Conservation (phyloP, 2,888 invertebrate species). For the Mesopsocus fuscifrons region DNA sequence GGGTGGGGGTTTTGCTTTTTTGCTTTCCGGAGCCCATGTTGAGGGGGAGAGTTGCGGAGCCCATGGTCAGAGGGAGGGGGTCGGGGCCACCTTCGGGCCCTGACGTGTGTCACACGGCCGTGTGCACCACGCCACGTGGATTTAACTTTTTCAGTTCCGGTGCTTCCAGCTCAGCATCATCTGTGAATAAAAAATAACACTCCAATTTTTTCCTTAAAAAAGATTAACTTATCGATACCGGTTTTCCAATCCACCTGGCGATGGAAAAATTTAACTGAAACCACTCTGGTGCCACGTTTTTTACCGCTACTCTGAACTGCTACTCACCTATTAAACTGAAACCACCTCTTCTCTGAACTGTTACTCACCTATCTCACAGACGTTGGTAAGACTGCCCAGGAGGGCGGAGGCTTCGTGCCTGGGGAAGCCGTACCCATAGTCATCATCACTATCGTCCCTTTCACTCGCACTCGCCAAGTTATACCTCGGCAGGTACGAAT, state of each 20-base stretch:
- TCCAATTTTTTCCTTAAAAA: not conserved
- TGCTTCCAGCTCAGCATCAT: constrained; percentile 48
- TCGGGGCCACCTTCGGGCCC: constrained; percentile 8
- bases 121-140: constrained; percentile 26
- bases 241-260: too few relatives aligned
- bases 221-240: too few relatives aligned
- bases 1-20: constrained; percentile 2
- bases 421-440: constrained; percentile 32
- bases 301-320: too few relatives aligned
- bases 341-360: too few relatives aligned
- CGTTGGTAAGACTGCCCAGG: constrained; percentile 57
- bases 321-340: too few relatives aligned
- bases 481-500: constrained; percentile 59
- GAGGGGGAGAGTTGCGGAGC: not conserved
- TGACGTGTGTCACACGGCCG: constrained; percentile 25
- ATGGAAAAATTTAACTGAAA: too few relatives aligned
- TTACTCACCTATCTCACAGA: constrained; percentile 88
- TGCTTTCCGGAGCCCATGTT: too few relatives aligned
- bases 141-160: constrained; percentile 24
- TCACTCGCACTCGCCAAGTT: constrained; percentile 31
- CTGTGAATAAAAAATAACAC: not conserved
- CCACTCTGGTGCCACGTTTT: too few relatives aligned
- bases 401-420: constrained; percentile 29
- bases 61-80: not conserved
- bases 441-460: constrained; percentile 24